phyloP scores from a whole-genome alignment of 2,797 vertebrate genomes.

The Australoheros facetus region DNA sequence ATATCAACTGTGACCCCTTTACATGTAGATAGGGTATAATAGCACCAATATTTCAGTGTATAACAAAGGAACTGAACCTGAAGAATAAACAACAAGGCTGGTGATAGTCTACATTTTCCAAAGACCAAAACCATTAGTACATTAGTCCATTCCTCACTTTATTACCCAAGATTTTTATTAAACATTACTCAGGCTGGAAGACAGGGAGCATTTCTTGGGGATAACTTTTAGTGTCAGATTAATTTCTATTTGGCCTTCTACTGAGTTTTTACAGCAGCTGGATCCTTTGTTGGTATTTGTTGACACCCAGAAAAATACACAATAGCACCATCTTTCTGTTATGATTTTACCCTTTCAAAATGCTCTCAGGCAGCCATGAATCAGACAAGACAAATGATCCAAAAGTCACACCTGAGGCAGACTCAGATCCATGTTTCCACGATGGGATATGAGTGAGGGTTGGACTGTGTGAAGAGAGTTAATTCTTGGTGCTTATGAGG shows the following conservation, averaged over 20 bases:
- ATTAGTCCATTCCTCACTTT: rapidly evolving
- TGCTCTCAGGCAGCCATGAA: neutral
- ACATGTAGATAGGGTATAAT: conserved; percentile 12
- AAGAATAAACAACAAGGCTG: neutral
- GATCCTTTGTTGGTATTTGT: neutral
- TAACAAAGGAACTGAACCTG: neutral
- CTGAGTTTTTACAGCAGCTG: neutral
- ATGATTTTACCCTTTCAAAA: neutral
- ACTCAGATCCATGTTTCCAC: neutral
- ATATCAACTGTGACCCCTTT: conserved; percentile 8
- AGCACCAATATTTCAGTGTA: conserved; percentile 49
- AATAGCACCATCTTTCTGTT: neutral
- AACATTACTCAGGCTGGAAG: rapidly evolving
- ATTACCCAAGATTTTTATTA: neutral
- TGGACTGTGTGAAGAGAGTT: conserved; percentile 35
- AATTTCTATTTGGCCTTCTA: neutral
- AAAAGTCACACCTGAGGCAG: conserved; percentile 1
- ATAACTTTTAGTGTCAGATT: conserved; percentile 1
- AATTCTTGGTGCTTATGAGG: conserved; percentile 88
- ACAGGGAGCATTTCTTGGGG: neutral
- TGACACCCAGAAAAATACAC: neutral
- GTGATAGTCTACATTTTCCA: neutral
- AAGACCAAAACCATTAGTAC: neutral
- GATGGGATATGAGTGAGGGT: conserved; percentile 39
- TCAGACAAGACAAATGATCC: neutral